phyloP scores from a whole-genome alignment of 2,113 vertebrate genomes.

The Chionomys nivalis region DNA sequence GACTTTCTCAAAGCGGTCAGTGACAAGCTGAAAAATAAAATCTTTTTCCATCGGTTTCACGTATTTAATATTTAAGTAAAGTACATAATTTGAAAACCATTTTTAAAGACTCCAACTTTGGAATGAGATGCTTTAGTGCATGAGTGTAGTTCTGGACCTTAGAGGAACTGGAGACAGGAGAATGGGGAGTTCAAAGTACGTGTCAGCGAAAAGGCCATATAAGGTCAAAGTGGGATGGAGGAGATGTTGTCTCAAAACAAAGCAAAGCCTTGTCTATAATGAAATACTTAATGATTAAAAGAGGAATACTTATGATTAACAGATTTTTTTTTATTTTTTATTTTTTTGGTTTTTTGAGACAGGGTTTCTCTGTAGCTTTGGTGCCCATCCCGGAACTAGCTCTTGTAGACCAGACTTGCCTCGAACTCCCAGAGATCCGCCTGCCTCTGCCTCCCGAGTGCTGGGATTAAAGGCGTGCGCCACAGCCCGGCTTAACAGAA shows the following conservation, averaged over 20 bases:
- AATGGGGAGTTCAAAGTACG: not conserved
- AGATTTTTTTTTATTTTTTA: too few relatives aligned
- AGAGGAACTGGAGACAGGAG: not conserved
- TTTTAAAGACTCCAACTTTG: not conserved
- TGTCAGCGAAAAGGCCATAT: not conserved
- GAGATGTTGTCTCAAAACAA: not conserved
- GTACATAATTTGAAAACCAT: not conserved
- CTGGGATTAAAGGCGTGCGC: too few relatives aligned
- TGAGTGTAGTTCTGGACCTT: not conserved
- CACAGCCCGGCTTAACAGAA: too few relatives aligned
- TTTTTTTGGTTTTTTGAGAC: too few relatives aligned
- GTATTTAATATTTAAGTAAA: constrained; percentile 37
- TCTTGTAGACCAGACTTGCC: too few relatives aligned
- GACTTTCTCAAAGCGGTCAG: not conserved
- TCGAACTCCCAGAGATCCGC: too few relatives aligned
- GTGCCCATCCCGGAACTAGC: too few relatives aligned
- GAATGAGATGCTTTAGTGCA: too few relatives aligned
- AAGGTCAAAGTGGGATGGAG: not conserved
- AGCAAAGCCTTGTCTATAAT: too few relatives aligned
- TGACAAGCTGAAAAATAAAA: constrained; percentile 27
- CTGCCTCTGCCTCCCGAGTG: too few relatives aligned
- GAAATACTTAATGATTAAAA: too few relatives aligned
- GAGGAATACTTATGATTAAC: not conserved
- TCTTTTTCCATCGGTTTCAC: not conserved
- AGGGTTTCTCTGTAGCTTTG: too few relatives aligned